Evolutionary conservation across 2,113 vertebrate species (phyloP).

Genomic region (Myotis yumanensis): DNA sequence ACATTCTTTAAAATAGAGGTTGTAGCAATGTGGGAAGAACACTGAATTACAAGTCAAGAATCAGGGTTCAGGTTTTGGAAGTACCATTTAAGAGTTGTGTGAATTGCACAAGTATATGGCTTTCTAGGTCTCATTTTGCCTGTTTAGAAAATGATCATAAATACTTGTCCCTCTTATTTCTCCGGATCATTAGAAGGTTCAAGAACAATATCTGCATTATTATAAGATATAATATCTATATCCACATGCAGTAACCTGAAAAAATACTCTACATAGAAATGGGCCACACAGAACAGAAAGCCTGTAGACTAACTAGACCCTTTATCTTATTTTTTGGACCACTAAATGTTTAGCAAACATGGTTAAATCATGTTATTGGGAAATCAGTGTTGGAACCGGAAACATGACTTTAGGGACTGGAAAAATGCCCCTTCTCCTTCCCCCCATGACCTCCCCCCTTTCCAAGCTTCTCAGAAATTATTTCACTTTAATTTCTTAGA

Average conservation of each 20-base stretch:
- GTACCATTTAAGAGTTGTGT: background rate
- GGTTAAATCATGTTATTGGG: background rate
- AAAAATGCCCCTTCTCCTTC: background rate
- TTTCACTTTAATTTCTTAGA: background rate
- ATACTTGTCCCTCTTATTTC: background rate
- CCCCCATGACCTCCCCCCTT: rapidly evolving
- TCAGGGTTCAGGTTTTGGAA: background rate
- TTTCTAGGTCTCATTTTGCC: background rate
- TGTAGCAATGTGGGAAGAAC: background rate
- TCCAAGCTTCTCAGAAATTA: background rate
- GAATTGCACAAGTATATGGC: background rate
- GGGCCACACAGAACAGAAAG: background rate
- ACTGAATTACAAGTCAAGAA: background rate
- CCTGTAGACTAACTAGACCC: background rate
- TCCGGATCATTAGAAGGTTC: background rate
- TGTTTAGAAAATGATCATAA: background rate
- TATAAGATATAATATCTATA: background rate
- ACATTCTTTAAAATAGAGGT: background rate
- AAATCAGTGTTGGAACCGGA: background rate
- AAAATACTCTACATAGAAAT: background rate
- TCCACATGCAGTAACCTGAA: background rate
- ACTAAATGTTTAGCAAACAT: background rate
- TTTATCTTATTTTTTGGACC: background rate
- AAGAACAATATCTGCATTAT: background rate
- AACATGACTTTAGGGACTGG: background rate